Evolutionary conservation across 2,797 vertebrate species (phyloP).

Genomic region (Gorsachius magnificus): DNA sequence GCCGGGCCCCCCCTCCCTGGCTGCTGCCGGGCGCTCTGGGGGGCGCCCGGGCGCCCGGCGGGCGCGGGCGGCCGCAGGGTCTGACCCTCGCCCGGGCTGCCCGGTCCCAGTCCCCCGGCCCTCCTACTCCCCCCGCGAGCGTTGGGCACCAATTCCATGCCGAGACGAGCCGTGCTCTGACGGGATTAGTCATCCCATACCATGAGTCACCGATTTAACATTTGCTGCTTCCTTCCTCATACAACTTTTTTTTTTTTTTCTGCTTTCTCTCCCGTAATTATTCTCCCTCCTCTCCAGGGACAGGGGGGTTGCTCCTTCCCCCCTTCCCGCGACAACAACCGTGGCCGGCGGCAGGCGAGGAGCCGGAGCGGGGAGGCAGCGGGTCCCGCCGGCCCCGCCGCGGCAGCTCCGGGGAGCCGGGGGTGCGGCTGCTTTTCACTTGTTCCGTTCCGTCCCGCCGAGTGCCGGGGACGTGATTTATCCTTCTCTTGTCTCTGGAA

Average conservation of each 20-base stretch:
- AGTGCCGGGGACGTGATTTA: not conserved
- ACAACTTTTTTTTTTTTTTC: not conserved
- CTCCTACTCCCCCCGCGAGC: not conserved
- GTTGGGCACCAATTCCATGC: not conserved
- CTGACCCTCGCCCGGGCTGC: not conserved
- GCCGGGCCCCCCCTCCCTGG: not conserved
- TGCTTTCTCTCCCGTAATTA: not conserved
- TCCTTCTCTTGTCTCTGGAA: not conserved
- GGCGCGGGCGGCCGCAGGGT: too few species aligned
- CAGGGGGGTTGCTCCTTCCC: not conserved
- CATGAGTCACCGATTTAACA: slow-evolving; percentile 44
- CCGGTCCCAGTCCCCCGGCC: not conserved
- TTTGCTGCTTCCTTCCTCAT: slow-evolving; percentile 55
- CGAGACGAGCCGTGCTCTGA: not conserved
- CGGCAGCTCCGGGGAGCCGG: too few species aligned
- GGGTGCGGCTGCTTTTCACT: not conserved
- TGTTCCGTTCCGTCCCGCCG: not conserved
- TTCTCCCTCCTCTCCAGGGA: not conserved
- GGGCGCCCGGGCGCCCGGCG: too few species aligned
- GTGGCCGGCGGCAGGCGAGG: not conserved
- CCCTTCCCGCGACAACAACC: fast-evolving
- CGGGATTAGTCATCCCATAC: slow-evolving; percentile 37
- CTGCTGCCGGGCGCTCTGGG: too few species aligned
- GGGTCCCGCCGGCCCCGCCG: not conserved
- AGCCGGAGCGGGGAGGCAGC: not conserved